A percentile compares a stretch with the other conserved stretches of the same genome.
phyloP scores from a whole-genome alignment of 2,113 vertebrate genomes.

The Malurus alboscapulatus region DNA sequence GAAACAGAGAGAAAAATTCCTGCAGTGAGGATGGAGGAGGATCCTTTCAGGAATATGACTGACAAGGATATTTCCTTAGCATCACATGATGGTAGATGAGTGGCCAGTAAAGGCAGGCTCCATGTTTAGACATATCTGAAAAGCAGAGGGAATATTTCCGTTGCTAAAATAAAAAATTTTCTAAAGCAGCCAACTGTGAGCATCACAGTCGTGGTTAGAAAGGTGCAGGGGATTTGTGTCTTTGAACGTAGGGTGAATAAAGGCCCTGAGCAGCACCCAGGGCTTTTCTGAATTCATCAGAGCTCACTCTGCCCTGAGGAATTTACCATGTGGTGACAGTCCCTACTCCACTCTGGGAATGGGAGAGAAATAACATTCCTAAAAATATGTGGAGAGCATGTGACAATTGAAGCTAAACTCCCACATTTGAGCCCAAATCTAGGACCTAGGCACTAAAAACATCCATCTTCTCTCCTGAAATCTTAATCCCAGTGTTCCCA shows the following conservation, averaged over 20 bases:
- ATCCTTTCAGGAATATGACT: neutral
- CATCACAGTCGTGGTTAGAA: neutral
- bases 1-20: neutral
- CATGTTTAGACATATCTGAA: neutral
- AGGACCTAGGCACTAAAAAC: neutral
- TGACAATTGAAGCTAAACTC: neutral
- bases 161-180: neutral
- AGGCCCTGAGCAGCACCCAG: neutral
- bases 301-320: neutral
- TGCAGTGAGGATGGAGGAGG: neutral
- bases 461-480: neutral
- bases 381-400: neutral
- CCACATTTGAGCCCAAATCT: neutral
- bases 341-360: neutral
- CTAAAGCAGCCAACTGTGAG: neutral
- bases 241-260: neutral
- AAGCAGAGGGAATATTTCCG: neutral
- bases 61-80: neutral
- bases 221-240: neutral
- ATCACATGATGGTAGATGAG: neutral
- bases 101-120: neutral
- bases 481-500: neutral
- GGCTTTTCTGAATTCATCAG: neutral
- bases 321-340: neutral
- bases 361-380: neutral